Evolutionary conservation across 2,113 vertebrate species (phyloP).

Genomic region (Grus americana): DNA sequence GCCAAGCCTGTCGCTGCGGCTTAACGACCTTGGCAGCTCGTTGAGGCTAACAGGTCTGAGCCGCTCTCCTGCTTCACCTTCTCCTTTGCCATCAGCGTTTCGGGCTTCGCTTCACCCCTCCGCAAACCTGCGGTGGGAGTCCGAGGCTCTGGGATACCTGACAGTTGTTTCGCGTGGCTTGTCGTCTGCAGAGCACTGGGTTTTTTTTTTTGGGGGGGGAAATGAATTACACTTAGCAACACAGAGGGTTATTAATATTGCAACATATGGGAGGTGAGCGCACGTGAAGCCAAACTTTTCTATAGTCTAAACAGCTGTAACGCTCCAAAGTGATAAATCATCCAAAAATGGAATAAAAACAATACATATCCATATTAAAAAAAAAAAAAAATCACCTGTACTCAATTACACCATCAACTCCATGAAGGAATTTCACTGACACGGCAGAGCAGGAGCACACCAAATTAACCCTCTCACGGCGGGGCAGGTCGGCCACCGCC

Average conservation of each 20-base stretch:
- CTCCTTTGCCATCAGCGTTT: neutral
- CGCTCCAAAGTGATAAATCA: neutral
- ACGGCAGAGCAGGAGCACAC: neutral
- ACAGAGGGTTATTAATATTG: neutral
- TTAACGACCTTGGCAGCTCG: neutral
- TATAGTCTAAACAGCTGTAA: neutral
- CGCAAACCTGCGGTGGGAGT: neutral
- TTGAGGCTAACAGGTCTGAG: neutral
- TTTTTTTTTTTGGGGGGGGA: neutral
- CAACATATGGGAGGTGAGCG: neutral
- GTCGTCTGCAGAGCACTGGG: neutral
- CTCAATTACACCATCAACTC: neutral
- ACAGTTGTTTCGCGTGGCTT: neutral
- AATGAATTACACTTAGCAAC: neutral
- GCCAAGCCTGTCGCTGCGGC: neutral
- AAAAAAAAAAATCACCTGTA: neutral
- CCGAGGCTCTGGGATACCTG: neutral
- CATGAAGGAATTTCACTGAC: neutral
- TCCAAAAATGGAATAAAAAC: neutral
- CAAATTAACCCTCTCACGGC: neutral
- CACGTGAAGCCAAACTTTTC: neutral
- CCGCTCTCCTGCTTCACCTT: fast-evolving
- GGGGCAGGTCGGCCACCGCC: fast-evolving
- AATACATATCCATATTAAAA: neutral
- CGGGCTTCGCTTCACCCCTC: neutral